A percentile compares a stretch with the other conserved stretches of the same genome.
phyloP scores from a whole-genome alignment of 2,797 vertebrate genomes.

The Threskiornis aethiopicus region DNA sequence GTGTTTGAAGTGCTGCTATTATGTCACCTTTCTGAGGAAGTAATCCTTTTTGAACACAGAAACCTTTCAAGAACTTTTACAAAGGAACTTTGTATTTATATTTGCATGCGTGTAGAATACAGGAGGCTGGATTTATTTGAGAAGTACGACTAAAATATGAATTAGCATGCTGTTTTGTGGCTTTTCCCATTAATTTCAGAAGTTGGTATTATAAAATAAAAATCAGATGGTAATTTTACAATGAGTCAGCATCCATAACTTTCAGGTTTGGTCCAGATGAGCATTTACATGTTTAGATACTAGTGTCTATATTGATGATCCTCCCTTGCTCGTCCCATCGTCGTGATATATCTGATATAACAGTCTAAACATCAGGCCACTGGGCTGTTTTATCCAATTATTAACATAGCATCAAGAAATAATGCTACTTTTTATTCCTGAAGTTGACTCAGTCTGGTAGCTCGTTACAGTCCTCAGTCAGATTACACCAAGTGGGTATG shows the following conservation, averaged over 20 bases:
- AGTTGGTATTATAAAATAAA: not conserved
- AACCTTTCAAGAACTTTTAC: not conserved
- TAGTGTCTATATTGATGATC: not conserved
- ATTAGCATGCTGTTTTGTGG: not conserved
- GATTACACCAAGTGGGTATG: not conserved
- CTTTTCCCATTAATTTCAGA: not conserved
- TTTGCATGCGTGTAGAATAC: not conserved
- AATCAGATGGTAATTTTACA: not conserved
- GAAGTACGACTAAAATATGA: not conserved
- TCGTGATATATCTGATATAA: not conserved
- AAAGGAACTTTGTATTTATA: not conserved
- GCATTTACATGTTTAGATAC: not conserved
- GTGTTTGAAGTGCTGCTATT: not conserved
- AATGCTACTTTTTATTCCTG: not conserved
- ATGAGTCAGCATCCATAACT: not conserved
- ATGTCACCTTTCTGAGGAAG: not conserved
- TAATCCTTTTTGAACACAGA: not conserved
- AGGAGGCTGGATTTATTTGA: not conserved
- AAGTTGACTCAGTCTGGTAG: not conserved
- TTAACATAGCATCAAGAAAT: not conserved
- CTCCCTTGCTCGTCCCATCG: not conserved
- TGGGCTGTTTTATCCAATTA: not conserved
- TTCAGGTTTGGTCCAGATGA: not conserved
- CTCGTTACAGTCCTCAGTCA: not conserved
- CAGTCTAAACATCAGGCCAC: not conserved